Base-by-base conservation (phyloP, 2,888 invertebrate genomes). In the Pristionchus mayeri region DNA sequence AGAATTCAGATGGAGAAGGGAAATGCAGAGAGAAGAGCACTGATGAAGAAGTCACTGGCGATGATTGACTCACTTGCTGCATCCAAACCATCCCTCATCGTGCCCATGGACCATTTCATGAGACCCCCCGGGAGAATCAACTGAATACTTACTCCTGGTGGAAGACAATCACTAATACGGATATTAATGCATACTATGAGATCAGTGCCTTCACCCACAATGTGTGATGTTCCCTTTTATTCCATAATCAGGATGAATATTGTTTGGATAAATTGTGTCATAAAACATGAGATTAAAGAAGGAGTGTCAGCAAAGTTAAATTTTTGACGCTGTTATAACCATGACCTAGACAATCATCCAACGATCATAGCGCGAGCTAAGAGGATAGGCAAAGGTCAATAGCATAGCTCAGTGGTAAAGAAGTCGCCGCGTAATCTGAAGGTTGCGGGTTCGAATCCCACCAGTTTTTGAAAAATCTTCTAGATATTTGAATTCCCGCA, bases 21-120 rank as follows among this genome's bases (percentile, higher is more conserved):
- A 18, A 78, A 78, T 30, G 50, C 48, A 50, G 80, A 80, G 40
- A 80, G 44, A 21, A 54, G 40, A 57, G 80, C 80, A 40, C 13
- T 80, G 57, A 80, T 80, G 80, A 54, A 48, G 80, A 80, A 80
- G 24, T 80, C 80, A 57, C 37, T 80, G 57, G 80, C 80, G 21
- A 80, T 80, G 54, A 54, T 80, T 1, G 57, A 80, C 30, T 80
- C 80, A 37, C 27, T 80, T 6, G 54, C 80, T 37, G 40, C 80
- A 57, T 80, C 80, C 16, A 80, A 80, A 80, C 80, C 80, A n/a
- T 16, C 80, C 24, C 80, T 57, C 16, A 78, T 78, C 50, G 76
- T 50, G 6, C 27, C 27, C 16, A 78, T 78, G 76, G 50, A 78
- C 34, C 76, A 50, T 30, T 78, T 78, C 21, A 78, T 78, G 76